Conservation (phyloP, 2,797 vertebrate genomes). For the Diceros bicornis region DNA sequence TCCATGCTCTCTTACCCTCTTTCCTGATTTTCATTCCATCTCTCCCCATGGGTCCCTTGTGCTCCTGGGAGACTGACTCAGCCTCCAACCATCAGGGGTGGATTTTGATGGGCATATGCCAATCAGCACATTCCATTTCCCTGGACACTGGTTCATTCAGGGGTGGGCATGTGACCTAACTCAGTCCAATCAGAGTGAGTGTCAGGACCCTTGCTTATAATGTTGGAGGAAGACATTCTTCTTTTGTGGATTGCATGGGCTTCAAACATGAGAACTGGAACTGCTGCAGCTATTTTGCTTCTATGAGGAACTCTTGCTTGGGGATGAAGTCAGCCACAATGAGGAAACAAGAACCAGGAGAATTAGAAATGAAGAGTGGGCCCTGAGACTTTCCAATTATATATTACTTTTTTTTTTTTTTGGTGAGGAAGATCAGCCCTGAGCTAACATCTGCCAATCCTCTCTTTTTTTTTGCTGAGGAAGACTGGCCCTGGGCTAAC, state of each 20-base stretch:
- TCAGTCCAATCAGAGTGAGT: not conserved
- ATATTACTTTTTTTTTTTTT: not conserved
- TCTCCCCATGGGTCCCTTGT: not conserved
- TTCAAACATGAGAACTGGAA: slow-evolving; percentile 8
- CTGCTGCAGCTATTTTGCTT: not conserved
- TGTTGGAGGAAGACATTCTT: not conserved
- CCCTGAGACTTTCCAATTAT: not conserved
- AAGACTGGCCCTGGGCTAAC: no score
- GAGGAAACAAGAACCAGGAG: not conserved
- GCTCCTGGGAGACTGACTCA: not conserved
- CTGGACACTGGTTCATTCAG: not conserved
- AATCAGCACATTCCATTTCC: not conserved
- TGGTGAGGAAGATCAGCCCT: no score
- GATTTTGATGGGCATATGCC: not conserved
- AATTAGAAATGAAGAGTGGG: slow-evolving; percentile 12
- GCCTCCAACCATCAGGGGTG: not conserved
- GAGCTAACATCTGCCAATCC: no score
- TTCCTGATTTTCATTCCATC: not conserved
- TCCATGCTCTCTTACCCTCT: not conserved
- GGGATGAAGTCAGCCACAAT: not conserved
- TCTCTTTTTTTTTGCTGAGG: no score
- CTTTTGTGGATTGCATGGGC: not conserved
- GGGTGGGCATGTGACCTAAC: not conserved
- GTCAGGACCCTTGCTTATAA: not conserved
- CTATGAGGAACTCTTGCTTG: not conserved